Evolutionary conservation across 1,140 invertebrate species (phyloP), one percentile per base, ranked within the genome.

Genomic region (Tetramorium parvispinum): DNA sequence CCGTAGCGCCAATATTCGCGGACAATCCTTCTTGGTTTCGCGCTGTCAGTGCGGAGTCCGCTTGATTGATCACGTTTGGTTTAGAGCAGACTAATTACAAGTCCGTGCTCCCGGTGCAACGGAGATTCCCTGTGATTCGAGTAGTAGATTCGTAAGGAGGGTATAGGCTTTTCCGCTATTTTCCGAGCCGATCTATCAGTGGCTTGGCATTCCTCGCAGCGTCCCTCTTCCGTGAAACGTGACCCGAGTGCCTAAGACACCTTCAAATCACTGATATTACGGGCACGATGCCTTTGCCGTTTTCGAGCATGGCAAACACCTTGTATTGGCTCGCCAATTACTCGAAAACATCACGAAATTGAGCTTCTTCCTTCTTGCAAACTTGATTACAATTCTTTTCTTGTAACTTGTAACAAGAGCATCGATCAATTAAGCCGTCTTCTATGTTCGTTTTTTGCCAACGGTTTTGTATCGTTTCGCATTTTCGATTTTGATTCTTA

Each of bases 171-270:
- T 68, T 82, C 85, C 43, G 57, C 10, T 61, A 66, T 81, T 85
- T 82, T 81, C 78, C 40, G 11, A 32, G 37, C 40, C 71, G 71
- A 81, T 90, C 73, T 57, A 88, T 91, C 89, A 88, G 21, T 16
- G 16, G 11, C 85, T 83, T 59, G 66, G 53, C 79, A 83, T 83
- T 87, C 66, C 63, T 78, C 59, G 46, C 43, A 65, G 43, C 57
- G 66, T 66, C 55, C 51, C 32, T 71, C 37, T 49, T 51, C 32
- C 85, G 40, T 27, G 66, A 83, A 70, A 86, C 85, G 85, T 86
- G 85, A 86, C 66, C 37, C 27, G 85, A 10, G n/a, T 86, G 43
- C 55, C 40, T 27, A 11, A 83, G 24, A 51, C 16, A 32, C 18
- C 16, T 40, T 51, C 77, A 43, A 46, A 59, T 71, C 37, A 71